Base-by-base conservation (phyloP, 2,888 invertebrate species). In the Machimus rusticus region DNA sequence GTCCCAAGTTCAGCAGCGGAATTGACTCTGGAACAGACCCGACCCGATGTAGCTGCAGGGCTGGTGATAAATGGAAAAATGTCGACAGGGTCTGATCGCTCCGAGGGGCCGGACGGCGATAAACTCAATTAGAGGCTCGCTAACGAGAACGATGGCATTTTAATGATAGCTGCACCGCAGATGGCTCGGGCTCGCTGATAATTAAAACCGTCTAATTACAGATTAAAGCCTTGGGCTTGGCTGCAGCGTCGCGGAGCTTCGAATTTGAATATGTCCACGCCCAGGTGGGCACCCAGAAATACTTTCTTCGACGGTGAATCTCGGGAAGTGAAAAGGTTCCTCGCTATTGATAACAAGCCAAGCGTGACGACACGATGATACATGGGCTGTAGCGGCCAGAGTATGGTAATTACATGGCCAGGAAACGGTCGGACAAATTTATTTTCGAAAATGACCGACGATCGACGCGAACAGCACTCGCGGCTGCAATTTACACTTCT, bases 81-180 rank as follows among this genome's bases (percentile, higher is more conserved):
- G 66, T 82, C 34, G 57, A 55, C 46, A 37, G 37, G 37, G n/a
- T 51, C 37, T 66, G 37, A n/a, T n/a, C 39, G 37, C 28, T n/a
- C 66, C 16, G 37, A 37, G 19, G 12, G 16, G 23, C 66, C 66
- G 51, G 81, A 37, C 66, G 76, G 76, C 66, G 79, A 51, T 79
- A 28, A 82, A 37, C 66, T 55, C 82, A 82, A 82, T 82, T 82
- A 82, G 82, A 37, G 46, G 66, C 37, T 66, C 66, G 23, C 57
- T 82, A 82, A 82, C 82, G 82, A 82, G 82, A 66, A 31, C 66
- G 57, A 82, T 66, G 82, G 55, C 82, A 82, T 82, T 82, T 82
- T 82, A 82, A 82, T 66, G 82, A 82, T 82, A 37, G 79, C 66
- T 82, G 57, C 57, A 51, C 57, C 82, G 37, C 66, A 82, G 79